A percentile compares a stretch with the other conserved stretches of the same genome.
Conservation (phyloP, 2,113 vertebrate genomes). For the Haemorhous mexicanus region DNA sequence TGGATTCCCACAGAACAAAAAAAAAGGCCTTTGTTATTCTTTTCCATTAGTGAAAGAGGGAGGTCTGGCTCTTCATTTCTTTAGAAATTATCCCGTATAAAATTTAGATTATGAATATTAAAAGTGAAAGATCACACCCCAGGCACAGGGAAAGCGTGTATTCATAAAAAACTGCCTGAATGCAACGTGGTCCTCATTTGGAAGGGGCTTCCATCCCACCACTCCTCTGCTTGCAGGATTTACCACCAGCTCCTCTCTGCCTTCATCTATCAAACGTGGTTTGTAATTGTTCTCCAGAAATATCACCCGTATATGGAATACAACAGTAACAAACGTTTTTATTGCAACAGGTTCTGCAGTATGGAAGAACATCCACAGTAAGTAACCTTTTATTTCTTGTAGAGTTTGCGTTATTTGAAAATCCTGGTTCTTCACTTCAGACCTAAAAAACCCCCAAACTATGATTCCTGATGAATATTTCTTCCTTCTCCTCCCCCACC, state of each 20-base stretch:
- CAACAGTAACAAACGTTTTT: conserved; percentile 66
- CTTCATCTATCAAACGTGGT: conserved; percentile 28
- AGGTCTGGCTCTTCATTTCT: background rate
- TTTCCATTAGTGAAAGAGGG: background rate
- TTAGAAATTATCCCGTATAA: background rate
- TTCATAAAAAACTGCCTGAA: conserved; percentile 3
- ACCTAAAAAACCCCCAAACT: background rate
- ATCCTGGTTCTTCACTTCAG: background rate
- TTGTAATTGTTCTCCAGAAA: conserved; percentile 21
- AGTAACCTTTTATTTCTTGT: conserved; percentile 65
- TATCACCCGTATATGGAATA: conserved; percentile 42
- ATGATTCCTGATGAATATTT: background rate
- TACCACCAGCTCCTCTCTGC: conserved; percentile 18
- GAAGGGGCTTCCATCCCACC: conserved; percentile 28
- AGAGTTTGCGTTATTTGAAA: background rate
- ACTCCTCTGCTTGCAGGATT: conserved; percentile 4
- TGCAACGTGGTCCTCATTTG: conserved; percentile 6
- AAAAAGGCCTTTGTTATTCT: conserved; percentile 59
- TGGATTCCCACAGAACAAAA: background rate
- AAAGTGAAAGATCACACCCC: conserved; percentile 4
- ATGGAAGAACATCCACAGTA: conserved; percentile 62
- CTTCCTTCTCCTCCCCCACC: background rate
- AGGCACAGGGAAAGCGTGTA: background rate
- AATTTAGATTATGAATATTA: conserved; percentile 2
- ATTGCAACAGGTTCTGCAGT: conserved; percentile 77